A percentile compares a stretch with the other conserved stretches of the same genome.
Conservation (phyloP, 2,113 vertebrate species). For the Nymphicus hollandicus region DNA sequence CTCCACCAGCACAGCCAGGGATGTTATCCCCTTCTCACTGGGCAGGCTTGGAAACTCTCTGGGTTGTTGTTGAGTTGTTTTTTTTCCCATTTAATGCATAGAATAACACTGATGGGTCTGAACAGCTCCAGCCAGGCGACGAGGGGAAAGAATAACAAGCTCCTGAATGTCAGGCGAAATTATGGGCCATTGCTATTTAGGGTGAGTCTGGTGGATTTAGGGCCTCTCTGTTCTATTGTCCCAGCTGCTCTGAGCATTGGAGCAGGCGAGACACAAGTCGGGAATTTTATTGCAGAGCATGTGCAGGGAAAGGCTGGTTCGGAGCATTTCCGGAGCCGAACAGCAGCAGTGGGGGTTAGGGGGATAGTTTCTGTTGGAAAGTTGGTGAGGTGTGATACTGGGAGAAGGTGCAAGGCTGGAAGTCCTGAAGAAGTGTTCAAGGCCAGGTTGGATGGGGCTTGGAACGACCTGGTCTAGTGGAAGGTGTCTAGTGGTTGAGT, state of each 20-base stretch:
- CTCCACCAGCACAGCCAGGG: neutral
- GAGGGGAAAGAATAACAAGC: slow-evolving; percentile 94
- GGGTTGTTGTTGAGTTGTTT: slow-evolving; percentile 53
- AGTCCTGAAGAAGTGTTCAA: neutral
- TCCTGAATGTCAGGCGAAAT: slow-evolving; percentile 86
- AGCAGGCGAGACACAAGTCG: slow-evolving; percentile 66
- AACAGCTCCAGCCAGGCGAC: slow-evolving; percentile 91
- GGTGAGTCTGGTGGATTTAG: slow-evolving; percentile 91
- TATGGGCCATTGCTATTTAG: slow-evolving; percentile 86
- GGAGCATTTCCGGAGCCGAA: neutral
- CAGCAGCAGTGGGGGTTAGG: neutral
- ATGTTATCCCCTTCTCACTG: neutral
- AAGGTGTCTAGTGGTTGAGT: neutral
- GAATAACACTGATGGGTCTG: slow-evolving; percentile 89
- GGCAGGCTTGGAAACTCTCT: slow-evolving; percentile 22
- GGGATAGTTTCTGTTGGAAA: neutral
- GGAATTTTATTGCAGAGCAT: slow-evolving; percentile 60
- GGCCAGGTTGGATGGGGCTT: neutral
- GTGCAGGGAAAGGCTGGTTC: neutral
- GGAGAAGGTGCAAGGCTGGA: neutral
- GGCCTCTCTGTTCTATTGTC: slow-evolving; percentile 85
- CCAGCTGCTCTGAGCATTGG: slow-evolving; percentile 58
- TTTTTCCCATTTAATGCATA: slow-evolving; percentile 57
- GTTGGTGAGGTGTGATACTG: neutral
- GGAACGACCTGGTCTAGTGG: neutral